Evolutionary conservation across 2,113 vertebrate genomes (phyloP).

Genomic region (Corapipo altera): DNA sequence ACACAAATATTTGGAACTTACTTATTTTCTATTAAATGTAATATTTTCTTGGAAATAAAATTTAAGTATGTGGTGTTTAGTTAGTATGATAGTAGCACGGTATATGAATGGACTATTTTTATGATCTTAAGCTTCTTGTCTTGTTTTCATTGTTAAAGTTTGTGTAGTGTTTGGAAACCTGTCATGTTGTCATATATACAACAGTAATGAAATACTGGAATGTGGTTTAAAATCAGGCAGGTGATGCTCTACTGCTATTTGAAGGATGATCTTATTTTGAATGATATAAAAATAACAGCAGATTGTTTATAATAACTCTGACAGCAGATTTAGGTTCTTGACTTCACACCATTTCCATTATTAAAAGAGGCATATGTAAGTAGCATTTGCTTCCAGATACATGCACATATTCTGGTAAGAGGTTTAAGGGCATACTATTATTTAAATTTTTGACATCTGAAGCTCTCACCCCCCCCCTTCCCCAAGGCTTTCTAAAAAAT

Average conservation of each 20-base stretch:
- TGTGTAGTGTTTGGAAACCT: background rate
- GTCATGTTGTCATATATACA: background rate
- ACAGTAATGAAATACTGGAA: background rate
- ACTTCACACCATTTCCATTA: conserved; percentile 28
- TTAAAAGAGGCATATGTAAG: conserved; percentile 4
- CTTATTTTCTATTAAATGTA: background rate
- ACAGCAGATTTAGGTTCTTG: background rate
- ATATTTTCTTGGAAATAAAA: background rate
- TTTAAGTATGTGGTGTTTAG: background rate
- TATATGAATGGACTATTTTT: background rate
- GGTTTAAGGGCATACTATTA: background rate
- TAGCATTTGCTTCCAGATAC: background rate
- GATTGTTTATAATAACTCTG: conserved; percentile 33
- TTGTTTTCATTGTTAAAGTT: background rate
- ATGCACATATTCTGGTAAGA: background rate
- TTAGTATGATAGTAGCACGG: background rate
- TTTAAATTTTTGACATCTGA: background rate
- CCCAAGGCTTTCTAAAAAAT: background rate
- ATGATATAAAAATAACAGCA: conserved; percentile 9
- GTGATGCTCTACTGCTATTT: background rate
- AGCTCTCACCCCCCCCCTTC: background rate
- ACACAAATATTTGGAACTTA: background rate
- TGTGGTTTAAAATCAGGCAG: background rate
- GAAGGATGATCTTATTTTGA: conserved; percentile 23
- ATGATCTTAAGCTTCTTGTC: background rate